phyloP scores from a whole-genome alignment of 2,888 invertebrate species.

The Liodrosophila aerea region DNA sequence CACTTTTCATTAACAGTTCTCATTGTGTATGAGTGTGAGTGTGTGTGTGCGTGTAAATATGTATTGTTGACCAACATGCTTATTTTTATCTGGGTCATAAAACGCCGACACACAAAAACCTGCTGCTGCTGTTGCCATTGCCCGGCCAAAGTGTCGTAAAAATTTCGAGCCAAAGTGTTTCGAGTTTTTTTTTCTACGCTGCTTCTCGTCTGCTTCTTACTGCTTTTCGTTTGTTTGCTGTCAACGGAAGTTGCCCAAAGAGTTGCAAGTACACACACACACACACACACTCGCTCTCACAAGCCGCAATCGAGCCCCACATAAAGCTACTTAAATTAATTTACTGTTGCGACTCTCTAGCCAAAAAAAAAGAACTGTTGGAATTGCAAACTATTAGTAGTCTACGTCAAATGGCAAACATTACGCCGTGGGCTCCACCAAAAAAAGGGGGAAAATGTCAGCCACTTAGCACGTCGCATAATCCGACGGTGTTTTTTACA shows the following conservation, averaged over 20 bases:
- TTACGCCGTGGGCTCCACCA: neutral
- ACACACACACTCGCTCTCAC: conserved; percentile 9
- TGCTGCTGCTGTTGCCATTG: conserved; percentile 18
- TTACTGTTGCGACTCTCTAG: conserved; percentile 40
- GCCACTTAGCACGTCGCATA: conserved; percentile 35
- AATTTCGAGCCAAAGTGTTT: conserved; percentile 33
- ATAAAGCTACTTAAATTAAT: conserved; percentile 59
- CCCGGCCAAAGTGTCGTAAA: conserved; percentile 57
- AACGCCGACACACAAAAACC: conserved; percentile 54
- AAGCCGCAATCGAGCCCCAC: conserved; percentile 12
- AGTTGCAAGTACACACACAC: conserved; percentile 43
- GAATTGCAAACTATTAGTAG: conserved; percentile 27
- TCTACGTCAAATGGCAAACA: neutral
- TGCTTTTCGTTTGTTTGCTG: conserved; percentile 23
- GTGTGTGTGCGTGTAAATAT: conserved; percentile 10
- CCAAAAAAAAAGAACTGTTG: conserved; percentile 19
- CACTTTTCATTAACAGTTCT: conserved; percentile 76
- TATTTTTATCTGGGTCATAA: conserved; percentile 74
- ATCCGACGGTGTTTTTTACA: conserved; percentile 11
- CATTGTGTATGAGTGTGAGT: conserved; percentile 10
- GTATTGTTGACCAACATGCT: conserved; percentile 61
- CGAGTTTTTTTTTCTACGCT: conserved; percentile 12
- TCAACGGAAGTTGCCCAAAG: conserved; percentile 67
- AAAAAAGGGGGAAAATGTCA: conserved; percentile 10
- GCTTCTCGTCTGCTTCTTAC: conserved; percentile 15